Evolutionary conservation across 2,888 invertebrate genomes (phyloP).

Genomic region (Drosophila seclusa): DNA sequence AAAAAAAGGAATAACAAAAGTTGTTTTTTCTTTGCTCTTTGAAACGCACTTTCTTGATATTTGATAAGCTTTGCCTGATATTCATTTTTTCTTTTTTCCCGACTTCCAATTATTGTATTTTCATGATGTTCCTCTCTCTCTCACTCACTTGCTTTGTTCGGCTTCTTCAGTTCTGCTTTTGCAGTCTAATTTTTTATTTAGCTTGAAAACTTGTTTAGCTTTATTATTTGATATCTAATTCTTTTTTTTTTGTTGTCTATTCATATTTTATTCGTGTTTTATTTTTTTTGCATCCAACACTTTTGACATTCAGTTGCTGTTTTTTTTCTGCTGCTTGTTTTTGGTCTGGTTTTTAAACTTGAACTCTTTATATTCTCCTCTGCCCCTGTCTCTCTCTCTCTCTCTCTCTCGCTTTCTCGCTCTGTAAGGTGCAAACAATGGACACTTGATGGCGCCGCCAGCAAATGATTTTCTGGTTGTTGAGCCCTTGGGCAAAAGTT

Average conservation of each 20-base stretch:
- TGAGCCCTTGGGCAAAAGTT: slow-evolving; percentile 52
- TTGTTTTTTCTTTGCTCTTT: slow-evolving; percentile 26
- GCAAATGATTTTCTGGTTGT: slow-evolving; percentile 26
- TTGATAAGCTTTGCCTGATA: slow-evolving; percentile 32
- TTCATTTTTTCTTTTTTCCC: slow-evolving; percentile 11
- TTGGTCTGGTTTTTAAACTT: slow-evolving; percentile 11
- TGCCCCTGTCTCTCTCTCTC: not conserved
- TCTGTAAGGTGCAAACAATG: slow-evolving; percentile 36
- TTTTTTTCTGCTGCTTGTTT: slow-evolving; percentile 16
- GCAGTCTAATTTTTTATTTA: slow-evolving; percentile 22
- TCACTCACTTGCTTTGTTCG: not conserved
- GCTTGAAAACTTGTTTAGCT: slow-evolving; percentile 50
- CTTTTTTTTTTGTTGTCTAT: slow-evolving; percentile 25
- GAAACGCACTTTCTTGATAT: slow-evolving; percentile 41
- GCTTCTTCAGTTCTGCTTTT: slow-evolving; percentile 6
- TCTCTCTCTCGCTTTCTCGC: slow-evolving; percentile 2
- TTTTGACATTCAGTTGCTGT: slow-evolving; percentile 28
- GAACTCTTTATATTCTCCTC: not conserved
- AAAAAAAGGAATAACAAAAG: slow-evolving; percentile 19
- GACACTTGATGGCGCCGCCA: slow-evolving; percentile 55
- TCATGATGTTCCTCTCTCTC: not conserved
- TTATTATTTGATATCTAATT: slow-evolving; percentile 3
- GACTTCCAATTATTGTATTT: slow-evolving; percentile 23
- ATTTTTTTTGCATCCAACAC: slow-evolving; percentile 30
- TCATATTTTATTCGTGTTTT: slow-evolving; percentile 30